Percentiles rank a stretch among this genome's conserved stretches.
These are phyloP conservation scores for Parthenolecanium corni DNA, from an alignment of 2,888 invertebrate species.

Conservation along the genomic window DNA sequence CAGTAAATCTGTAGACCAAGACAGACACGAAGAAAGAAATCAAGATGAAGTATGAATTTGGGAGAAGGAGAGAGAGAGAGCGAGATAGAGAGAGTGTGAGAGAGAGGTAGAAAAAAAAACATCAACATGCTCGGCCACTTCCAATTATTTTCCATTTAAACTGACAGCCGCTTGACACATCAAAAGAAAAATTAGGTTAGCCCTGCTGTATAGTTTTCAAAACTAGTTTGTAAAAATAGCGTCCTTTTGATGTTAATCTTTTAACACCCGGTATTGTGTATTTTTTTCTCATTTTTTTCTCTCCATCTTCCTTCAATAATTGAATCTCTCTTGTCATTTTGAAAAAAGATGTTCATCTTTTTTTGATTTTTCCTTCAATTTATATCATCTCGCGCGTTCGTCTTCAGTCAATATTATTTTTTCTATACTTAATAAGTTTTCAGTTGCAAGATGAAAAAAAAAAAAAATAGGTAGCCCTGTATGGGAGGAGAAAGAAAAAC, in stretches of 20 bases:
- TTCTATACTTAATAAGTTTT: too few species aligned
- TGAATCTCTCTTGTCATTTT: constrained; percentile 3
- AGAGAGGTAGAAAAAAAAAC: constrained; percentile 13
- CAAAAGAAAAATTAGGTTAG: constrained; percentile 27
- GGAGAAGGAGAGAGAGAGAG: neutral
- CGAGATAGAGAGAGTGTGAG: neutral
- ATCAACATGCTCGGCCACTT: constrained; percentile 27
- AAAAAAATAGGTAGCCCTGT: too few species aligned
- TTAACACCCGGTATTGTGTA: constrained; percentile 25
- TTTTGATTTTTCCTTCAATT: neutral
- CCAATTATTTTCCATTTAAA: constrained; percentile 28
- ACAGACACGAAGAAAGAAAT: neutral
- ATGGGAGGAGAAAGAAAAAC: too few species aligned
- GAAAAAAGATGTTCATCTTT: neutral
- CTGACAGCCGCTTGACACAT: constrained; percentile 27
- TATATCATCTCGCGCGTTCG: neutral
- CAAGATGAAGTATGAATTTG: neutral
- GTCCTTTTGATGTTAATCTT: constrained; percentile 27
- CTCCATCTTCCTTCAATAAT: neutral
- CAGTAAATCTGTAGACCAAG: constrained; percentile 8
- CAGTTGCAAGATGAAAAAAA: too few species aligned
- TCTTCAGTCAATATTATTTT: too few species aligned
- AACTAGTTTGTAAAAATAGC: constrained; percentile 28
- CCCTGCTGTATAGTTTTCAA: constrained; percentile 23
- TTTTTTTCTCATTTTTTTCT: neutral